Evolutionary conservation across 1,140 invertebrate species (phyloP).

Genomic region (Bombus waltoni): DNA sequence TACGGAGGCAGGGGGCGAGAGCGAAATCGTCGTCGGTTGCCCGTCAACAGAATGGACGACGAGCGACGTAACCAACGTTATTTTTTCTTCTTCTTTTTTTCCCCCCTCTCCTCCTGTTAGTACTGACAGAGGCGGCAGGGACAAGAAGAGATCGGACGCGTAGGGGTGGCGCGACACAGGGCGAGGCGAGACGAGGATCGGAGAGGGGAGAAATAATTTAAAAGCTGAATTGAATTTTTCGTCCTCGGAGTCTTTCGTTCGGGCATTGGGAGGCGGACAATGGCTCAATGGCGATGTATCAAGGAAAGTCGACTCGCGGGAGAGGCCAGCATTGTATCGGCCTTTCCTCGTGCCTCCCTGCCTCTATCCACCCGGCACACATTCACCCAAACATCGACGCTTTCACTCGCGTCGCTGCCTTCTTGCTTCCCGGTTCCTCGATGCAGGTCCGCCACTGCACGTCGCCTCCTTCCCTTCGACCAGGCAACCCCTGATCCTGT

Average conservation of each 20-base stretch:
- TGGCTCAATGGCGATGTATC: conserved; percentile 83
- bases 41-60: conserved; percentile 54
- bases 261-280: conserved; percentile 82
- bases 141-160: conserved; percentile 52
- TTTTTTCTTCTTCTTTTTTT: conserved; percentile 52
- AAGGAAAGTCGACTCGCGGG: conserved; percentile 83
- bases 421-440: conserved; percentile 34
- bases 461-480: not conserved
- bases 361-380: conserved; percentile 45
- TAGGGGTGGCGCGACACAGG: conserved; percentile 34
- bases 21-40: conserved; percentile 45
- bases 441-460: conserved; percentile 48
- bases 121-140: conserved; percentile 48
- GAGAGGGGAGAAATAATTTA: conserved; percentile 80
- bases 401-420: conserved; percentile 34
- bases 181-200: conserved; percentile 49
- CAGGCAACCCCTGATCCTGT: conserved; percentile 24
- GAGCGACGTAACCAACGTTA: conserved; percentile 67
- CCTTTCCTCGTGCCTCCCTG: conserved; percentile 77
- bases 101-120: not conserved
- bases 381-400: conserved; percentile 51
- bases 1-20: conserved; percentile 26
- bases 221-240: conserved; percentile 84
- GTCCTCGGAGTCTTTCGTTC: conserved; percentile 82
- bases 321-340: conserved; percentile 82